These are phyloP conservation scores for Porites lobata DNA, from an alignment of 92 coral and sea anemone species.

Conservation along the genomic window DNA sequence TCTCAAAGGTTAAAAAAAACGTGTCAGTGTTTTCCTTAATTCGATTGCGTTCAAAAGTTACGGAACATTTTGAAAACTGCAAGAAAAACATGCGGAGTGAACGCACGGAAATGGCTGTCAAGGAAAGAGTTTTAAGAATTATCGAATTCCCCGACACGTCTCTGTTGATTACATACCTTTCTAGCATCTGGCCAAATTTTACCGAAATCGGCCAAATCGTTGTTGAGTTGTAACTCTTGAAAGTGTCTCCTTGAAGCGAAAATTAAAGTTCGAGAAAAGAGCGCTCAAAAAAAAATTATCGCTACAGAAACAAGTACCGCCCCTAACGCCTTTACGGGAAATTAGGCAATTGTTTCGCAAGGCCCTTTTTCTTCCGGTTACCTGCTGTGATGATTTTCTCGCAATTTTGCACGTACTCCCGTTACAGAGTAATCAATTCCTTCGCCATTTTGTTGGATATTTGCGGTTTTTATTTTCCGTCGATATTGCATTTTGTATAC, in stretches of 20 bases:
- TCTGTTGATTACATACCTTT: constrained; percentile 3
- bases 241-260: constrained; percentile 1
- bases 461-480: no score
- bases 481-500: no score
- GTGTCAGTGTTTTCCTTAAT: constrained; percentile 14
- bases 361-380: no score
- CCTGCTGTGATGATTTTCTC: no score
- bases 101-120: constrained; percentile 27
- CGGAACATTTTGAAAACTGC: constrained; percentile 18
- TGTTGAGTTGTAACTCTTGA: constrained; percentile 21
- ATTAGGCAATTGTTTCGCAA: no score
- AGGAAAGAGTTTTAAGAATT: constrained; percentile 15
- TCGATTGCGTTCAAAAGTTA: constrained; percentile 28
- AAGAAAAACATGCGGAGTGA: constrained; percentile 3
- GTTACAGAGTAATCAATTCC: no score
- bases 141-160: background rate
- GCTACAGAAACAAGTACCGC: constrained; percentile 2
- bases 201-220: constrained; percentile 16
- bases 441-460: no score
- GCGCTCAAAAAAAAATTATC: background rate
- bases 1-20: background rate
- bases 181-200: constrained; percentile 13
- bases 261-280: constrained; percentile 19
- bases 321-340: no score
- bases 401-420: no score